Evolutionary conservation across 2,888 invertebrate genomes (phyloP).

Genomic region (Ernsta delagoae): DNA sequence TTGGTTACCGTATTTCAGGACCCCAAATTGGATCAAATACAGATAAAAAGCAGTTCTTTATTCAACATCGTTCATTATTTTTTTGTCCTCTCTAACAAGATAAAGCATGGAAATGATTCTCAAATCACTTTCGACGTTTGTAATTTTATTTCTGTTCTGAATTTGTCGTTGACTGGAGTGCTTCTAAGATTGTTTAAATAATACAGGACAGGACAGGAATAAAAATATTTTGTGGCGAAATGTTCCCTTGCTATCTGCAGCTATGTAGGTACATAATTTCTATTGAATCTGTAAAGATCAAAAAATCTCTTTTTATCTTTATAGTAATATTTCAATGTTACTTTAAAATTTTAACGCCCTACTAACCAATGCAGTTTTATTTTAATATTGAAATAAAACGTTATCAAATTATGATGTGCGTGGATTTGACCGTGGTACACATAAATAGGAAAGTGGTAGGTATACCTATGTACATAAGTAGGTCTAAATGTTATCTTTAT

Average conservation of each 20-base stretch:
- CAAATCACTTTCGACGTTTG: slow-evolving; percentile 29
- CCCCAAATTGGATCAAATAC: slow-evolving; percentile 33
- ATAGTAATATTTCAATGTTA: too few species aligned
- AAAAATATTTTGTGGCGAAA: not conserved
- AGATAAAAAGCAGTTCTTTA: slow-evolving; percentile 30
- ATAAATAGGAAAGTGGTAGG: too few species aligned
- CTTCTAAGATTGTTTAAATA: not conserved
- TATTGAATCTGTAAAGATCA: too few species aligned
- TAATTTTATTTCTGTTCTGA: slow-evolving; percentile 23
- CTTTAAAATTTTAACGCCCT: too few species aligned
- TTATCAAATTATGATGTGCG: too few species aligned
- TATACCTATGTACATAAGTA: too few species aligned
- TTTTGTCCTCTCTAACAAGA: slow-evolving; percentile 29
- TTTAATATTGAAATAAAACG: too few species aligned
- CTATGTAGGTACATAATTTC: too few species aligned
- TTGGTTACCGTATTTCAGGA: slow-evolving; percentile 33
- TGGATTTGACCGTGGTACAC: too few species aligned
- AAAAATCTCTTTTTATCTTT: too few species aligned
- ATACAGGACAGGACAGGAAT: not conserved
- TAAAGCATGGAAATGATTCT: slow-evolving; percentile 26
- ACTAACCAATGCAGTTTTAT: too few species aligned
- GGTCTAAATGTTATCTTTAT: too few species aligned
- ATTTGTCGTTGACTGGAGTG: not conserved
- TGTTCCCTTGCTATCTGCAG: not conserved
- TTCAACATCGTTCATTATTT: slow-evolving; percentile 32